phyloP scores from a whole-genome alignment of 1,140 invertebrate species.

The Yoshiicerus persimilis region DNA sequence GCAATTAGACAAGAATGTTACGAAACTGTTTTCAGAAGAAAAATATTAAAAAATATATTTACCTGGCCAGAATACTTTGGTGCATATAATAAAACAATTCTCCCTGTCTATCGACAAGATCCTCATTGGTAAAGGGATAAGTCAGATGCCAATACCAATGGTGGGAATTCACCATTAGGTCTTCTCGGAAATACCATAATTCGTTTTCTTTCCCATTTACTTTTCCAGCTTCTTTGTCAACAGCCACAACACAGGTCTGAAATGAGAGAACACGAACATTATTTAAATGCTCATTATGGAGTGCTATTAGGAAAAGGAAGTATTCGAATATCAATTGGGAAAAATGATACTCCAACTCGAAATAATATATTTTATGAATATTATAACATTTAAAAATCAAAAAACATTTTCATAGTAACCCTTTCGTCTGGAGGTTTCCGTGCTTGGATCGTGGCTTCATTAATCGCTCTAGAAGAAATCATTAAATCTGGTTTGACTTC shows the following conservation, averaged over 20 bases:
- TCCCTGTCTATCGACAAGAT: neutral
- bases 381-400: too few relatives aligned
- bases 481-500: neutral
- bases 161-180: too few relatives aligned
- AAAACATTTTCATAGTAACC: too few relatives aligned
- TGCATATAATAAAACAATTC: slow-evolving; percentile 11
- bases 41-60: neutral
- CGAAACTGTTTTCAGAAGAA: neutral
- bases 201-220: slow-evolving; percentile 57
- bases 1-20: neutral
- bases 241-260: neutral
- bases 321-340: too few relatives aligned
- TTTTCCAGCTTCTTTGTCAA: neutral
- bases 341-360: too few relatives aligned
- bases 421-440: neutral
- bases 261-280: neutral
- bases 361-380: too few relatives aligned
- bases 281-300: too few relatives aligned
- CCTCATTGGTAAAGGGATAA: neutral
- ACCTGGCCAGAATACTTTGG: neutral
- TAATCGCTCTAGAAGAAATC: neutral
- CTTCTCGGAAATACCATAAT: slow-evolving; percentile 73
- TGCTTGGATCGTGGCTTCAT: neutral
- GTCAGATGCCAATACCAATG: neutral
- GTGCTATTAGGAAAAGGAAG: too few relatives aligned